A percentile compares a stretch with the other conserved stretches of the same genome.
Evolutionary conservation across 2,113 vertebrate genomes (phyloP).

Genomic region (Caranx melampygus): DNA sequence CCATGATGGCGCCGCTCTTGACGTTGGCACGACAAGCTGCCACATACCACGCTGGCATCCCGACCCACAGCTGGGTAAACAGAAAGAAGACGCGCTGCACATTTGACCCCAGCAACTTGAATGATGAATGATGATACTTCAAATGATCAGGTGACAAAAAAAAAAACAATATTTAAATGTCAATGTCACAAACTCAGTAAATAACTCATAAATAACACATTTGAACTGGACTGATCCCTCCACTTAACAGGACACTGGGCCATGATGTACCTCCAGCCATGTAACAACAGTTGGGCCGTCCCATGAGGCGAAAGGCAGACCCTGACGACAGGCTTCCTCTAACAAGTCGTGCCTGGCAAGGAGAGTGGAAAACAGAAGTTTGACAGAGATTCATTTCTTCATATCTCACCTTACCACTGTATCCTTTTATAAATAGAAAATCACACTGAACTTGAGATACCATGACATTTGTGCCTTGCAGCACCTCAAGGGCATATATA

Average conservation of each 20-base stretch:
- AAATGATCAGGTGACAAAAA: conserved; percentile 20
- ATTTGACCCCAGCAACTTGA: not conserved
- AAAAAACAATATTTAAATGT: not conserved
- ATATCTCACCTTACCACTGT: conserved; percentile 43
- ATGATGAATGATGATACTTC: not conserved
- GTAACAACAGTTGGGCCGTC: conserved; percentile 95
- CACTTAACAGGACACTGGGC: not conserved
- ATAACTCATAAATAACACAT: not conserved
- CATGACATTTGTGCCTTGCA: conserved; percentile 1
- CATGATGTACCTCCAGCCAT: conserved; percentile 89
- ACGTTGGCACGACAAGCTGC: conserved; percentile 95
- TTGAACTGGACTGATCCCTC: not conserved
- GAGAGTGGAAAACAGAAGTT: conserved; percentile 43
- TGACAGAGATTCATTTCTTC: conserved; percentile 51
- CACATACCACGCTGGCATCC: conserved; percentile 96
- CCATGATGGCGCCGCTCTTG: conserved; percentile 95
- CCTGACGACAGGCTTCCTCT: conserved; percentile 94
- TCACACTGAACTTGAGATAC: conserved; percentile 20
- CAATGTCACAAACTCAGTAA: not conserved
- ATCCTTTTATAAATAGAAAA: conserved; percentile 56
- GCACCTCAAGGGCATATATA: not conserved
- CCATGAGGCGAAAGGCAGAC: conserved; percentile 93
- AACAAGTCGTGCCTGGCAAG: conserved; percentile 89
- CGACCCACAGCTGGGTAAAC: conserved; percentile 90
- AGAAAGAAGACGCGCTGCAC: not conserved